These are phyloP conservation scores for Vimba vimba DNA, from an alignment of 2,113 vertebrate genomes.

Conservation along the genomic window DNA sequence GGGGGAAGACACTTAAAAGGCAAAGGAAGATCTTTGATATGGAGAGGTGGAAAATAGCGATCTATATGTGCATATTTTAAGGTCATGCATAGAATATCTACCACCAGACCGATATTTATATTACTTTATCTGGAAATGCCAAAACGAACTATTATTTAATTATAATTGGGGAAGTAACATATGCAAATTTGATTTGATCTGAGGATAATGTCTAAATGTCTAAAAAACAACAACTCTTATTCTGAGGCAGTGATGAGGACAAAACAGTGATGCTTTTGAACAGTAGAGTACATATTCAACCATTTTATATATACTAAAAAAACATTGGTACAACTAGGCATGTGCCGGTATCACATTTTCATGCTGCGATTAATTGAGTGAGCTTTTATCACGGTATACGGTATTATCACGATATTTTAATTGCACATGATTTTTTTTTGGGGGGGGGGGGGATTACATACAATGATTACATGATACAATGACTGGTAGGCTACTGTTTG, in stretches of 20 bases:
- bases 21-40: constrained; percentile 48
- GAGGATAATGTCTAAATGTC: constrained; percentile 7
- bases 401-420: too few relatives aligned
- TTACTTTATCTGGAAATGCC: constrained; percentile 41
- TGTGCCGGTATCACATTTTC: too few relatives aligned
- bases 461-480: too few relatives aligned
- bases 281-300: background rate
- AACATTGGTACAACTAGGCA: background rate
- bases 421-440: too few relatives aligned
- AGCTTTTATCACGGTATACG: too few relatives aligned
- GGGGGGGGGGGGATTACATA: too few relatives aligned
- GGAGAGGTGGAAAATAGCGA: constrained; percentile 52
- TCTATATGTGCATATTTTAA: constrained; percentile 65
- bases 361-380: too few relatives aligned
- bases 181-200: constrained; percentile 31
- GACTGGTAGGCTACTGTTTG: too few relatives aligned
- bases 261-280: background rate
- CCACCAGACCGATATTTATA: constrained; percentile 44
- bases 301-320: background rate
- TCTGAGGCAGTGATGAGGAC: background rate
- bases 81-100: constrained; percentile 49
- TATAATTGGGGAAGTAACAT: constrained; percentile 12
- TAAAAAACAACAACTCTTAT: background rate
- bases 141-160: constrained; percentile 34
- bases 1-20: constrained; percentile 45